Conservation (phyloP, 2,113 vertebrate genomes). For the Ophthalmolycus amberensis region DNA sequence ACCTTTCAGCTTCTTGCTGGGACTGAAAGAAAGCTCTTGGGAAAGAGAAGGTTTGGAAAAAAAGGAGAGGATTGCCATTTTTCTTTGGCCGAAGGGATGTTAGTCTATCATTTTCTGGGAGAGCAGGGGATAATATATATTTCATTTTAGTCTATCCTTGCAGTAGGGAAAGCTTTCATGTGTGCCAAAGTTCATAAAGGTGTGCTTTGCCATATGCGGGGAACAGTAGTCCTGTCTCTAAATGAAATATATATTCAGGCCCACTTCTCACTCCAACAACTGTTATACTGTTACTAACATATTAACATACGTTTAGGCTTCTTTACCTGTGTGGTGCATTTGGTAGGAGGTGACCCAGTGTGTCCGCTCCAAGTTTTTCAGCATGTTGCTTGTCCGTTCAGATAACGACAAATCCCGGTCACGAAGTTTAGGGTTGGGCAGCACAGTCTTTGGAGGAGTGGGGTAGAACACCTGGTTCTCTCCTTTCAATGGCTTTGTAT, state of each 20-base stretch:
- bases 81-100: neutral
- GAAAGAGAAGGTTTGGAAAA: neutral
- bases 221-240: neutral
- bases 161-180: neutral
- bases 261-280: neutral
- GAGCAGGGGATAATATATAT: neutral
- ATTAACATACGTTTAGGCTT: neutral
- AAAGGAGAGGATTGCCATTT: neutral
- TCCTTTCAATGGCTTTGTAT: constrained; percentile 74
- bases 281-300: neutral
- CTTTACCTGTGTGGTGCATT: constrained; percentile 82
- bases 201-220: neutral
- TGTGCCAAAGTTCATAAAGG: neutral
- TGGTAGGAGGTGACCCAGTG: constrained; percentile 84
- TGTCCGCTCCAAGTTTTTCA: constrained; percentile 81
- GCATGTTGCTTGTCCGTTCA: constrained; percentile 80
- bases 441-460: constrained; percentile 74
- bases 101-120: neutral
- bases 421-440: constrained; percentile 74
- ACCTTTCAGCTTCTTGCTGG: neutral
- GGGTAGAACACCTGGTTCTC: constrained; percentile 78
- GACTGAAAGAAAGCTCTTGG: neutral
- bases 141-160: neutral
- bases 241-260: neutral
- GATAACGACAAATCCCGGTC: constrained; percentile 71